Percentiles rank a stretch among this genome's conserved stretches.
phyloP scores from a whole-genome alignment of 2,113 vertebrate genomes.

The Pipra filicauda region DNA sequence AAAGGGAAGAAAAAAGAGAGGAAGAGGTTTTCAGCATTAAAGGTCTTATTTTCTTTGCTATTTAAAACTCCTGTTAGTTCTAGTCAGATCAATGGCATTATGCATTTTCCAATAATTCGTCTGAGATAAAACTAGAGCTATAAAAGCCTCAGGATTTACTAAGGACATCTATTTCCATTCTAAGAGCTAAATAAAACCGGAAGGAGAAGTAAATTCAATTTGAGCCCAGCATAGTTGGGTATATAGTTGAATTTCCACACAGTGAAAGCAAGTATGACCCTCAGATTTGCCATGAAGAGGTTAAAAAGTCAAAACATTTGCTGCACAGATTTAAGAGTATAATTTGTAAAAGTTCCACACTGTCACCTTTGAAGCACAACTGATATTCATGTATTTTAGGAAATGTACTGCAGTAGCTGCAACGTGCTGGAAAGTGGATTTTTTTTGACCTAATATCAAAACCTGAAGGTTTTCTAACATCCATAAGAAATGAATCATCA shows the following conservation, averaged over 20 bases:
- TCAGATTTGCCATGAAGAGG: background rate
- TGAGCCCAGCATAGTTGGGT: background rate
- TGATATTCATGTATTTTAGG: background rate
- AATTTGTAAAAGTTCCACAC: background rate
- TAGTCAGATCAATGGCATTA: conserved; percentile 70
- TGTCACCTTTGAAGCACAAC: background rate
- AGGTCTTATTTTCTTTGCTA: conserved; percentile 53
- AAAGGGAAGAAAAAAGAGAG: background rate
- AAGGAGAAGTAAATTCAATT: conserved; percentile 20
- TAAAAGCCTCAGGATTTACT: conserved; percentile 52
- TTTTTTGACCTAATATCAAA: background rate
- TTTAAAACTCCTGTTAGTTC: conserved; percentile 63
- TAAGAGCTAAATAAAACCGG: conserved; percentile 17
- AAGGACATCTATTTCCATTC: conserved; percentile 24
- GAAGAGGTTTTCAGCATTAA: conserved; percentile 53
- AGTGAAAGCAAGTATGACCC: background rate
- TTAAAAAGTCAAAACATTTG: background rate
- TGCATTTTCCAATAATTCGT: conserved; percentile 58
- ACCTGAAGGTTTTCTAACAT: background rate
- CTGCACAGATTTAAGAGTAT: background rate
- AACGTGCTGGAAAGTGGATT: background rate
- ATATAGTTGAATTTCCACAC: background rate
- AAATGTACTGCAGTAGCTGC: background rate
- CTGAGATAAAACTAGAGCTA: conserved; percentile 43
- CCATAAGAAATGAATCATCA: background rate